Percentiles rank a stretch among this genome's conserved stretches.
Conservation (phyloP, 92 coral and sea anemone genomes). For the Virgularia gustaviana region DNA sequence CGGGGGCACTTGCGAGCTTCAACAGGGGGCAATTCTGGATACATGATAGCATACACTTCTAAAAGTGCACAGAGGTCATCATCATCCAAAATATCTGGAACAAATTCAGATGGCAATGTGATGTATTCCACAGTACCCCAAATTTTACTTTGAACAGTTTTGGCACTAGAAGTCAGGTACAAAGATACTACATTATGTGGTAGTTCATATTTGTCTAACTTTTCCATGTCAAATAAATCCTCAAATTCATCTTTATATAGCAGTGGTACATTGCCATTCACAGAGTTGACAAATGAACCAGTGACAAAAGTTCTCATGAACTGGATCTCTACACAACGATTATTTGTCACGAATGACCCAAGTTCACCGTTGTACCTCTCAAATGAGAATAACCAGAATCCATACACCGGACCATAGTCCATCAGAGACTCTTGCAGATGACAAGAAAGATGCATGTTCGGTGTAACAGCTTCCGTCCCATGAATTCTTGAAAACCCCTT, state of each 20-base stretch:
- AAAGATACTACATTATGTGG: neutral
- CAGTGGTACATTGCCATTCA: constrained; percentile 23
- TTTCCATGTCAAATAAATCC: neutral
- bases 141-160: neutral
- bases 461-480: constrained; percentile 42
- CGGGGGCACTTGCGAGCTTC: neutral
- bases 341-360: constrained; percentile 48
- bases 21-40: neutral
- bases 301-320: constrained; percentile 51
- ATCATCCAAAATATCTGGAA: neutral
- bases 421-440: constrained; percentile 53
- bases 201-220: neutral
- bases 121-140: neutral
- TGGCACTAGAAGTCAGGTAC: neutral
- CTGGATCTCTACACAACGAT: constrained; percentile 58
- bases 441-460: constrained; percentile 57
- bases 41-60: neutral
- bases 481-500: constrained; percentile 24
- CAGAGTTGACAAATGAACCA: constrained; percentile 1
- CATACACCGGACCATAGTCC: constrained; percentile 56
- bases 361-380: constrained; percentile 48
- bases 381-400: constrained; percentile 60
- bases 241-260: neutral
- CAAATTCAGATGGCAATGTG: neutral
- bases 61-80: neutral